These are phyloP conservation scores for Acanthaster planci DNA, from an alignment of 35 echinoderm and acorn worm species.

Conservation along the genomic window DNA sequence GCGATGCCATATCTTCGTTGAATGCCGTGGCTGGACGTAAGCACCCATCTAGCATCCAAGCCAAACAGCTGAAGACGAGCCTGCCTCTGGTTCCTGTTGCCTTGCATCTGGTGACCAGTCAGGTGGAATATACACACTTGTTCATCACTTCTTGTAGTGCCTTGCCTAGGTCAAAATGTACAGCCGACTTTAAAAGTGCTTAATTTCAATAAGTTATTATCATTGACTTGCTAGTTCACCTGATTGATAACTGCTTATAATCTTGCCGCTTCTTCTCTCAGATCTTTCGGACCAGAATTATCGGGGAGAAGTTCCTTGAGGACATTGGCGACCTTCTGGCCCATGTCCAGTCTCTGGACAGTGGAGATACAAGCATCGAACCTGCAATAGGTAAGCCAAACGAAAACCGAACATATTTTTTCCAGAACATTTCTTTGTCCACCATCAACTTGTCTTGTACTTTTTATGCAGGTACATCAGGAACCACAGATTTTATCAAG, in stretches of 20 bases:
- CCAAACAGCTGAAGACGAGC: conserved; percentile 80
- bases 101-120: conserved; percentile 89
- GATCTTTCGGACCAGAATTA: conserved; percentile 71
- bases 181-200: too few species aligned
- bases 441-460: background rate
- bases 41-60: conserved; percentile 84
- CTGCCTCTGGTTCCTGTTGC: conserved; percentile 81
- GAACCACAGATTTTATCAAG: conserved; percentile 75
- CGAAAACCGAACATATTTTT: background rate
- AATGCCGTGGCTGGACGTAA: conserved; percentile 79
- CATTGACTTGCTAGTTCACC: too few species aligned
- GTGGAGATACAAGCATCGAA: conserved; percentile 93
- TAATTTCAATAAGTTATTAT: too few species aligned
- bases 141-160: too few species aligned
- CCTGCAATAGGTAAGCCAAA: conserved; percentile 75
- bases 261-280: conserved; percentile 30
- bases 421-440: too few species aligned
- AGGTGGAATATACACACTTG: conserved; percentile 34
- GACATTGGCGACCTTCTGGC: conserved; percentile 75
- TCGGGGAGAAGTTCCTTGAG: conserved; percentile 72
- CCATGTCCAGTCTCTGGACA: conserved; percentile 85
- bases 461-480: conserved; percentile 55
- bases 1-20: conserved; percentile 68
- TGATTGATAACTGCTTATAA: too few species aligned
- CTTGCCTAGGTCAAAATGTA: too few species aligned